These are phyloP conservation scores for Labia minor DNA, from an alignment of 2,888 invertebrate species.

Conservation along the genomic window DNA sequence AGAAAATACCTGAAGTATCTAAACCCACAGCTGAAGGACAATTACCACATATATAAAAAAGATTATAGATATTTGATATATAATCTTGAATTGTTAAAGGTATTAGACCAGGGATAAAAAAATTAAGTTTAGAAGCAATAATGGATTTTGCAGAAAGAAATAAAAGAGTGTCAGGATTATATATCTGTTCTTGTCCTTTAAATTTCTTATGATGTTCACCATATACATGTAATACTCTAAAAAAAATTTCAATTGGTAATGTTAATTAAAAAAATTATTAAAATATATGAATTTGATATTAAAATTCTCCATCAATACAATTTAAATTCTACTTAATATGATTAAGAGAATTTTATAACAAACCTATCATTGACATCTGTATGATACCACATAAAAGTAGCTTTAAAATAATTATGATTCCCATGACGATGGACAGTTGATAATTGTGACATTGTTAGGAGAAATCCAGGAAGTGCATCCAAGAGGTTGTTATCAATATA, in stretches of 20 bases:
- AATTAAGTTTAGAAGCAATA: conserved; percentile 36
- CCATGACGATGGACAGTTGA: conserved; percentile 40
- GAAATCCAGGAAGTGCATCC: conserved; percentile 39
- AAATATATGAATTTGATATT: too few relatives aligned
- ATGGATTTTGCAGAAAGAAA: conserved; percentile 35
- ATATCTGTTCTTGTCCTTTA: neutral
- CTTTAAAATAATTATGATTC: conserved; percentile 41
- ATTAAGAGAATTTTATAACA: conserved; percentile 24
- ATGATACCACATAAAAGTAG: conserved; percentile 42
- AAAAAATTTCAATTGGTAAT: neutral
- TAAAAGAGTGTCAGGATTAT: conserved; percentile 30
- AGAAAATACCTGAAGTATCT: conserved; percentile 32
- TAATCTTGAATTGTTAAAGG: conserved; percentile 36
- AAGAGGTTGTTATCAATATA: conserved; percentile 39
- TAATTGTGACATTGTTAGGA: conserved; percentile 36
- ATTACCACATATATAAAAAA: conserved; percentile 37
- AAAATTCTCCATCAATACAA: too few relatives aligned
- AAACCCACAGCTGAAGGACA: conserved; percentile 33
- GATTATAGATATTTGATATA: conserved; percentile 35
- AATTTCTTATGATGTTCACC: conserved; percentile 19
- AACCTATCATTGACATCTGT: conserved; percentile 38
- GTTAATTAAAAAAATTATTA: neutral
- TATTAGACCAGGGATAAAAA: conserved; percentile 33
- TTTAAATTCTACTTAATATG: too few relatives aligned
- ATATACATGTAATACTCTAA: conserved; percentile 22